phyloP scores from a whole-genome alignment of 2,888 invertebrate species.

The Diploptera punctata region DNA sequence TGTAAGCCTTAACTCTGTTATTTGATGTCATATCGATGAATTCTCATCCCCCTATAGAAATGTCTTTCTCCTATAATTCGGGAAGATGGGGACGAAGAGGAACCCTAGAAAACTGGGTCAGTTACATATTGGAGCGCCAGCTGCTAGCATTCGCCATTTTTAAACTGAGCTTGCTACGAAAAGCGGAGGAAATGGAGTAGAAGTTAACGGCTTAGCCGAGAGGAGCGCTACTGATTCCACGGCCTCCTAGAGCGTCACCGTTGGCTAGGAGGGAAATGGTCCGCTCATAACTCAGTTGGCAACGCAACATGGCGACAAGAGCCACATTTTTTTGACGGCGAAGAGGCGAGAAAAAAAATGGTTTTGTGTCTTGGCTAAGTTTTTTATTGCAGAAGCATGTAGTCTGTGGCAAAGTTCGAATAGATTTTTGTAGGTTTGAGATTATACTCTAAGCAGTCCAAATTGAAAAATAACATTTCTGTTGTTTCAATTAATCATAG shows the following conservation, averaged over 20 bases:
- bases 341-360: neutral
- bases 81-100: neutral
- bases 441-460: no score
- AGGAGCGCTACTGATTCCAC: neutral
- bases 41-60: neutral
- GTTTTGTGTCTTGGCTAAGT: neutral
- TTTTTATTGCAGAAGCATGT: neutral
- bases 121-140: neutral
- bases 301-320: slow-evolving; percentile 7
- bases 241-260: neutral
- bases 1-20: no score
- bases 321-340: neutral
- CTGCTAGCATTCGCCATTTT: slow-evolving; percentile 23
- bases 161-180: slow-evolving; percentile 6
- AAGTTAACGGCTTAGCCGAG: slow-evolving; percentile 12
- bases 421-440: no score
- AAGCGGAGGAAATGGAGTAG: slow-evolving; percentile 27
- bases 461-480: no score
- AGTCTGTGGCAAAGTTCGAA: no score
- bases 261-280: slow-evolving; percentile 13
- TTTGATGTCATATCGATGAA: no score
- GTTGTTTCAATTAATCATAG: no score
- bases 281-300: slow-evolving; percentile 4
- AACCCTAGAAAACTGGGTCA: slow-evolving; percentile 27
- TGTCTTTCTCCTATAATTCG: neutral